phyloP scores from a whole-genome alignment of 2,113 vertebrate species.

The Lepus timidus region DNA sequence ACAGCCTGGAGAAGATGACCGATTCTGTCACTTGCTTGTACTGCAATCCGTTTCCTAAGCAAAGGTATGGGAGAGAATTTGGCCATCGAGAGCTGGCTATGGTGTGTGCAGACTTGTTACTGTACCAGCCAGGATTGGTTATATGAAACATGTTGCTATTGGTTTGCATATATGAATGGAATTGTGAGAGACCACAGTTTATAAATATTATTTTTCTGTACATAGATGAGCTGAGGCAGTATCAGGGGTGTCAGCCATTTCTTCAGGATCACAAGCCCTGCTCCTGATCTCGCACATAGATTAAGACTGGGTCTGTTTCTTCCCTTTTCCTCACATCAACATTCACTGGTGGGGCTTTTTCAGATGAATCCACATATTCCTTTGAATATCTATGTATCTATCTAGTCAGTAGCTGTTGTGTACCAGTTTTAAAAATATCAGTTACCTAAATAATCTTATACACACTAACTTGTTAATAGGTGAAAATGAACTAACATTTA shows the following conservation, averaged over 20 bases:
- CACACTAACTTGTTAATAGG: background rate
- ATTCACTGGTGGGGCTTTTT: background rate
- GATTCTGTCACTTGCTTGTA: slow-evolving; percentile 96
- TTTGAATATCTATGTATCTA: background rate
- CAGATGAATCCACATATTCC: background rate
- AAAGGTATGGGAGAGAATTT: slow-evolving; percentile 85
- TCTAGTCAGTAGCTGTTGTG: background rate
- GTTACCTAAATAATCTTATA: background rate
- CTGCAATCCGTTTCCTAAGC: slow-evolving; percentile 89
- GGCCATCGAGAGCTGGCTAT: background rate
- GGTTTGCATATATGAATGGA: slow-evolving; percentile 4
- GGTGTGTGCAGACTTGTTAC: background rate
- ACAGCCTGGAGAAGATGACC: slow-evolving; percentile 91
- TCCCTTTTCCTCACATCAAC: background rate
- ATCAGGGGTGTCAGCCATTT: background rate
- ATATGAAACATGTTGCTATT: background rate
- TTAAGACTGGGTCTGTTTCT: background rate
- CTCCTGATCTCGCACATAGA: background rate
- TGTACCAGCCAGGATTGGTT: background rate
- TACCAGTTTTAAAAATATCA: background rate
- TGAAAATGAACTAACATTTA: background rate
- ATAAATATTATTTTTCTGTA: background rate
- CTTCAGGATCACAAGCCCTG: background rate
- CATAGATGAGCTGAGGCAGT: background rate
- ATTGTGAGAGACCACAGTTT: background rate